A percentile compares a stretch with the other conserved stretches of the same genome.
phyloP scores from a whole-genome alignment of 1,140 invertebrate genomes.

The Prorops nasuta region DNA sequence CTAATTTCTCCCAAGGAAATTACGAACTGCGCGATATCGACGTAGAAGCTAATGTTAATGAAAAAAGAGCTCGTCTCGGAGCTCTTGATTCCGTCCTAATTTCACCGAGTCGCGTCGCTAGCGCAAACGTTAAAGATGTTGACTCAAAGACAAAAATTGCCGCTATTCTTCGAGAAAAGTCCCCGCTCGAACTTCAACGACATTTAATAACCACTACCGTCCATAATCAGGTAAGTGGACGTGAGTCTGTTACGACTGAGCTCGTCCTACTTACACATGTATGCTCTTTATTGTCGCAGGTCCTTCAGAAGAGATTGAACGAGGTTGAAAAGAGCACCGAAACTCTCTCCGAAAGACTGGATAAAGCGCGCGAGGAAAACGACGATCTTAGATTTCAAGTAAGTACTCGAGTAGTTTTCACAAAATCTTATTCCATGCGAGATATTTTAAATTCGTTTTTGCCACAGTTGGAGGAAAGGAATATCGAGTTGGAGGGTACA shows the following conservation, averaged over 20 bases:
- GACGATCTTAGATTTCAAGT: conserved; percentile 82
- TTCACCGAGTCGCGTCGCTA: conserved; percentile 43
- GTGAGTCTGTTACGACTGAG: neutral
- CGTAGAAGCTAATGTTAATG: conserved; percentile 35
- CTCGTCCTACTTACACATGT: no score
- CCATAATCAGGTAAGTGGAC: conserved; percentile 72
- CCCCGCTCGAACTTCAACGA: conserved; percentile 77
- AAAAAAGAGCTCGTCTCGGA: conserved; percentile 45
- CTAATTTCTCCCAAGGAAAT: conserved; percentile 7
- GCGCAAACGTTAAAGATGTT: conserved; percentile 38
- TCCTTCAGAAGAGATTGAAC: conserved; percentile 67
- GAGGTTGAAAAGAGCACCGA: conserved; percentile 64
- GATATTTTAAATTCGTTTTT: neutral
- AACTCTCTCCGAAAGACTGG: conserved; percentile 66
- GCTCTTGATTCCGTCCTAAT: conserved; percentile 51
- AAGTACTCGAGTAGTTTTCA: conserved; percentile 4
- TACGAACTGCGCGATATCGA: conserved; percentile 25
- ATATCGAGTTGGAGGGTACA: conserved; percentile 78
- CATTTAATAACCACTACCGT: conserved; percentile 80
- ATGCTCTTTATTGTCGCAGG: conserved; percentile 64
- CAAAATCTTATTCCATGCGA: no score
- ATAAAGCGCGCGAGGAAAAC: conserved; percentile 73
- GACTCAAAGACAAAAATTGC: conserved; percentile 74
- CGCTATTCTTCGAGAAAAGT: conserved; percentile 77
- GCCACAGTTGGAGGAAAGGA: conserved; percentile 73